Conservation (phyloP, 2,797 vertebrate species). For the Sebastes kiyomatsui region DNA sequence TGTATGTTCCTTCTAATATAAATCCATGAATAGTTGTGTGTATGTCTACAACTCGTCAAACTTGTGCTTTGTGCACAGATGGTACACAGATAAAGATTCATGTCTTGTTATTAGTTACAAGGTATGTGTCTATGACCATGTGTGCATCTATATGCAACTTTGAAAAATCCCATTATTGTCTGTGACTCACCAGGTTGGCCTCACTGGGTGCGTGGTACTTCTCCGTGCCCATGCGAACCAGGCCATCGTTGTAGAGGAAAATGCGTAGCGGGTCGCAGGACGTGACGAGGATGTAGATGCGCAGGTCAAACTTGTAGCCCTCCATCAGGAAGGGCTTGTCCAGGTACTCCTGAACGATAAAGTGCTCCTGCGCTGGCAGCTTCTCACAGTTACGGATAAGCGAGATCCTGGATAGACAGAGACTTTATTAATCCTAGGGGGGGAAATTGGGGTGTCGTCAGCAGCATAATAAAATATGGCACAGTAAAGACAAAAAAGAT, state of each 20-base stretch:
- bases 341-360: constrained; percentile 98
- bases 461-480: constrained; percentile 71
- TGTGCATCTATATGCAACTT: not conserved
- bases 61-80: not conserved
- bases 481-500: constrained; percentile 73
- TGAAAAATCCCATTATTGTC: not conserved
- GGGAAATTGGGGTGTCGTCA: constrained; percentile 66
- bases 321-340: constrained; percentile 99
- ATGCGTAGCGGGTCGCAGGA: constrained; percentile 97
- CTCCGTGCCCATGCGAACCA: constrained; percentile 98
- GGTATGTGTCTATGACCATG: not conserved
- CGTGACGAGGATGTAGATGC: constrained; percentile 97
- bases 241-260: constrained; percentile 97
- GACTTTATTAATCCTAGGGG: constrained; percentile 77
- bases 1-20: not conserved
- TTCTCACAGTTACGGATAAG: constrained; percentile 97
- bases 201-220: constrained; percentile 96
- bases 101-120: not conserved
- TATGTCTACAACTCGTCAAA: constrained; percentile 5
- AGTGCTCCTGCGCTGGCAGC: constrained; percentile 95
- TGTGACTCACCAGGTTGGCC: constrained; percentile 92
- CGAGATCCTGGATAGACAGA: constrained; percentile 90
- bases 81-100: not conserved
- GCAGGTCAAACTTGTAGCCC: constrained; percentile 98
- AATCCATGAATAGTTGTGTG: not conserved